These are phyloP conservation scores for Drosophila suzukii DNA, from an alignment of 1,140 invertebrate genomes.

Conservation along the genomic window DNA sequence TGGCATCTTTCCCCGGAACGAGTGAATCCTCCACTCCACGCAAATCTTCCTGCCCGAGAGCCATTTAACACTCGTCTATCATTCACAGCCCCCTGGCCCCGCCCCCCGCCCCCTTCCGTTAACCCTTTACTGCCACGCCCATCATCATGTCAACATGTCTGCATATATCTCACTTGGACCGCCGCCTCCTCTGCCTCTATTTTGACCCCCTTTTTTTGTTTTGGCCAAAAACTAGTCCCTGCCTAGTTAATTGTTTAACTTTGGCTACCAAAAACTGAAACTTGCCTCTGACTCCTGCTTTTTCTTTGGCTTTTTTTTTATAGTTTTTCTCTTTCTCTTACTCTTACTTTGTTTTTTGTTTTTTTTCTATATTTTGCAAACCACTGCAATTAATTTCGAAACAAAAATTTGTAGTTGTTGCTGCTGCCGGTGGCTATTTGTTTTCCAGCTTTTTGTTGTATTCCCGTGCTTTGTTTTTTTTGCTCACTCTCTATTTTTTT, in stretches of 20 bases:
- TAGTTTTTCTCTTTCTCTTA: constrained; percentile 10
- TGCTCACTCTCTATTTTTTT: constrained; percentile 1
- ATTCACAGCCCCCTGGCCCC: neutral
- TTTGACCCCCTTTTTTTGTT: constrained; percentile 2
- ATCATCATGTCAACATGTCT: constrained; percentile 51
- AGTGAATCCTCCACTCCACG: constrained; percentile 6
- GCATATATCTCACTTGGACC: constrained; percentile 39
- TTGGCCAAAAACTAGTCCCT: constrained; percentile 25
- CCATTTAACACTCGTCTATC: constrained; percentile 37
- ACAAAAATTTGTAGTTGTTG: constrained; percentile 60
- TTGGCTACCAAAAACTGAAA: constrained; percentile 44
- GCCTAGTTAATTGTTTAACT: constrained; percentile 61
- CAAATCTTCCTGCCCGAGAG: constrained; percentile 12
- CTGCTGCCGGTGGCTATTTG: constrained; percentile 62
- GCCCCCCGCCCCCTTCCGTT: neutral
- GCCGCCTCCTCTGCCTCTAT: neutral
- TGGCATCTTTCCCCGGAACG: neutral
- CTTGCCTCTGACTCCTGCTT: constrained; percentile 26
- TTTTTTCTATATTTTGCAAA: constrained; percentile 31
- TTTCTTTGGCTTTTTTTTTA: constrained; percentile 23
- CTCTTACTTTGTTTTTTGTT: constrained; percentile 8
- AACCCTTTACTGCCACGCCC: neutral
- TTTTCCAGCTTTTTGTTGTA: constrained; percentile 43
- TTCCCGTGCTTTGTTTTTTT: constrained; percentile 19
- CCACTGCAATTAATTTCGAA: constrained; percentile 76